These are phyloP conservation scores for Brachionus koreanus DNA, from an alignment of 1,140 invertebrate species.

Conservation along the genomic window DNA sequence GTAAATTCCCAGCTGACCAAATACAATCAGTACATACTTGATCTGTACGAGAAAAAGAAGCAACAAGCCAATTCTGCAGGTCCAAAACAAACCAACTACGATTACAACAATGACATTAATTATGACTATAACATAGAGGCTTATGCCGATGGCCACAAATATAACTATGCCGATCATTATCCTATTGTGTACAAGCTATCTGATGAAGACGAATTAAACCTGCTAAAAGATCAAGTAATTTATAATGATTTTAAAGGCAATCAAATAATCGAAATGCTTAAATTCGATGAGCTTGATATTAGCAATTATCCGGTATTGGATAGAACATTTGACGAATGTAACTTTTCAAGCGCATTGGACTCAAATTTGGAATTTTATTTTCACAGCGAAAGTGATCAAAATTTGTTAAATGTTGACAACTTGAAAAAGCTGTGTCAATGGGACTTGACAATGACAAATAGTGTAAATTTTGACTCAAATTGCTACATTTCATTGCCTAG, in stretches of 20 bases:
- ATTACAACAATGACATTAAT: not conserved
- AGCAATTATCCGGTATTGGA: not conserved
- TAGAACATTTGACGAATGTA: not conserved
- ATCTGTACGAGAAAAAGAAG: constrained; percentile 17
- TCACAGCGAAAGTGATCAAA: not conserved
- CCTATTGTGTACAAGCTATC: not conserved
- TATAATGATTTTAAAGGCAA: not conserved
- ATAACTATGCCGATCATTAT: not conserved
- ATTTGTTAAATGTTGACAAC: constrained; percentile 15
- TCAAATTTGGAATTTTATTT: constrained; percentile 42
- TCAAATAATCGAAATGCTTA: not conserved
- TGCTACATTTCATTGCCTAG: constrained; percentile 28
- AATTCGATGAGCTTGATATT: not conserved
- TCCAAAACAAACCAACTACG: not conserved
- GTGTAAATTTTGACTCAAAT: not conserved
- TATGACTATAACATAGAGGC: not conserved
- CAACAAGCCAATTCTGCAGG: not conserved
- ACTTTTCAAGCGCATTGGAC: not conserved
- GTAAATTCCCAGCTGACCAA: constrained; percentile 19
- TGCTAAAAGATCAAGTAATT: not conserved
- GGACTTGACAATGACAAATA: not conserved
- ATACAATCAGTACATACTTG: constrained; percentile 14
- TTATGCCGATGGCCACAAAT: not conserved
- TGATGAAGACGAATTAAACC: not conserved
- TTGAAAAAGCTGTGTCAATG: constrained; percentile 27